Evolutionary conservation across 2,113 vertebrate species (phyloP), one percentile per base, ranked within the genome.

Genomic region (Misgurnus mizolepis): DNA sequence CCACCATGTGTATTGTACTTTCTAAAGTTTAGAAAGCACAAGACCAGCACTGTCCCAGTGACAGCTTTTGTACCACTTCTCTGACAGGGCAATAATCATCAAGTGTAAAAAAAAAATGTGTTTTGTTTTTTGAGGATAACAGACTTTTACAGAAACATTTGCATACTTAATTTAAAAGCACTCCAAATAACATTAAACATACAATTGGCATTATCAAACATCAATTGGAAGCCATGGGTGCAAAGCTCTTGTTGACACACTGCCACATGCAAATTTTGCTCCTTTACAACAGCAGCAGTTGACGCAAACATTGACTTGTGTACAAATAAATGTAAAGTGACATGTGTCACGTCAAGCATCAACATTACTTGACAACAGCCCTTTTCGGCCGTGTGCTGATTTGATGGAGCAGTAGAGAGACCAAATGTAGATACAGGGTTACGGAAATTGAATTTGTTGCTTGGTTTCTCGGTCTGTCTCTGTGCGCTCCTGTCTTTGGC

Each of bases 321-420:
- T 81, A 81, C 70, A 82, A 82, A 82, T 64, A 77, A 80, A 81
- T 79, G 71, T 64, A 66, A 78, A 76, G 79, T 82, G 77, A 58
- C 83, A 66, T 71, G 62, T 79, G 78, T 84, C 79, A 43, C 47
- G 39, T 49, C 71, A 22, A 15, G 67, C 67, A 39, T 74, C 79
- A 80, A 56, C 61, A 40, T 45, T 39, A n/a, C 61, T 53, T 66
- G 50, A 53, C 61, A 67, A 66, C n/a, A 56, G 10, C n/a, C 70
- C 34, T 58, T 80, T 71, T 56, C 0, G 17, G 55, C 6, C 40
- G 17, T 40, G 9, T 15, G 17, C 12, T 4, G 7, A 64, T 62
- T 75, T 34, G 58, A 62, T 47, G n/a, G 58, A 62, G 56, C 41
- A 34, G 58, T 34, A 27, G 12, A 75, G 56, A 39, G 43, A 75